Base-by-base conservation (phyloP, 2,888 invertebrate species). In the Cephus pulcher region DNA sequence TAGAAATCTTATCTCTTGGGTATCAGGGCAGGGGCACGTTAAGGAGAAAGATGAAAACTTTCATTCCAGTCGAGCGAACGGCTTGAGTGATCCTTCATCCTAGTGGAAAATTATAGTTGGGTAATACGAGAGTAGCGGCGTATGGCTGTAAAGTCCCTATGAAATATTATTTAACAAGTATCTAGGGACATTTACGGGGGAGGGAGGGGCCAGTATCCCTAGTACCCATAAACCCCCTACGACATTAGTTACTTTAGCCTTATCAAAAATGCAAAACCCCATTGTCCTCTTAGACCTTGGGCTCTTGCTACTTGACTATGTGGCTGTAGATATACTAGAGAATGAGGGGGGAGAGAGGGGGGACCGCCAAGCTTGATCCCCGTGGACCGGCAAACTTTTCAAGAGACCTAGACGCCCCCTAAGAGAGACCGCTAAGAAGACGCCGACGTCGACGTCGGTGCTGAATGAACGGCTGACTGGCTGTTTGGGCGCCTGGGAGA, bases 141-240 rank as follows among this genome's bases (percentile, higher is more conserved):
- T 2, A 56, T 9, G 23, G 9, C 23, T 56, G 9, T 23, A 2
- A 6, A 23, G 56, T 56, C 23, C 56, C 71, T 84, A 84, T 90
- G 85, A 89, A 89, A 88, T 88, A 90, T 88, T 88, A 84, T 82
- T 80, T 81, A 79, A 82, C 85, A 86, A 88, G 88, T 86, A 85
- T 83, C 81, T 80, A 68, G 79, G 80, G 82, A 84, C 86, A 84
- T 89, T 89, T 89, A 87, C 82, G 83, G 79, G 79, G 74, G n/a
- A 1, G 75, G 69, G 34, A 23, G 69, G 75, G 74, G 82, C 78
- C 77, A 74, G 69, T 80, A 32, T 75, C 69, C 15, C 76, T 77
- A 70, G 73, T 76, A 78, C 78, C 77, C 82, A 79, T 86, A 85
- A 86, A 86, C 78, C 79, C 78, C 78, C 81, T 73, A 77, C 33